These are phyloP conservation scores for Standfussiana lucernea DNA, from an alignment of 2,888 invertebrate genomes.

Conservation along the genomic window DNA sequence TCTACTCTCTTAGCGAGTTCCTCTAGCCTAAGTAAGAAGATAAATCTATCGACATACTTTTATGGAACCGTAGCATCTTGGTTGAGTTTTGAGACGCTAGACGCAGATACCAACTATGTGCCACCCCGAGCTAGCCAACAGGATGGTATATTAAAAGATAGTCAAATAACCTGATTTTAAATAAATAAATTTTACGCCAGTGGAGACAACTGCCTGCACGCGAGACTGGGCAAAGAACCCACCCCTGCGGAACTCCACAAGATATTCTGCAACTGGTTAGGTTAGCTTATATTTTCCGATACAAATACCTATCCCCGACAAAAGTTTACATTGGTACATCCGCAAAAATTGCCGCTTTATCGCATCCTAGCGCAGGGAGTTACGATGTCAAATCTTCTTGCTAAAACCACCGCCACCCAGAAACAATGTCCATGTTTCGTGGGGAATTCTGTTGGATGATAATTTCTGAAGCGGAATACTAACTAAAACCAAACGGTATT, in stretches of 20 bases:
- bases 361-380: background rate
- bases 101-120: background rate
- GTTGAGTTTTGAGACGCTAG: background rate
- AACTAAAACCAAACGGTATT: background rate
- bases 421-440: too few species aligned
- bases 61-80: background rate
- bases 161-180: background rate
- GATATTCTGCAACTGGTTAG: background rate
- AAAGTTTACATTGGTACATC: too few species aligned
- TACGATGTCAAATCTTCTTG: conserved; percentile 6
- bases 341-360: background rate
- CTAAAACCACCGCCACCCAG: background rate
- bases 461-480: background rate
- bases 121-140: background rate
- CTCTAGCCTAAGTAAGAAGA: background rate
- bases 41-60: background rate
- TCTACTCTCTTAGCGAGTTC: background rate
- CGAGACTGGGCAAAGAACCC: background rate
- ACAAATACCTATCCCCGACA: background rate
- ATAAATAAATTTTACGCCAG: too few species aligned
- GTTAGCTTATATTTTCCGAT: too few species aligned
- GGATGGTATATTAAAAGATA: background rate
- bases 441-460: background rate
- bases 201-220: background rate
- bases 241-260: background rate